Conservation (phyloP, 2,797 vertebrate species). For the Parauchenoglanis ngamensis region DNA sequence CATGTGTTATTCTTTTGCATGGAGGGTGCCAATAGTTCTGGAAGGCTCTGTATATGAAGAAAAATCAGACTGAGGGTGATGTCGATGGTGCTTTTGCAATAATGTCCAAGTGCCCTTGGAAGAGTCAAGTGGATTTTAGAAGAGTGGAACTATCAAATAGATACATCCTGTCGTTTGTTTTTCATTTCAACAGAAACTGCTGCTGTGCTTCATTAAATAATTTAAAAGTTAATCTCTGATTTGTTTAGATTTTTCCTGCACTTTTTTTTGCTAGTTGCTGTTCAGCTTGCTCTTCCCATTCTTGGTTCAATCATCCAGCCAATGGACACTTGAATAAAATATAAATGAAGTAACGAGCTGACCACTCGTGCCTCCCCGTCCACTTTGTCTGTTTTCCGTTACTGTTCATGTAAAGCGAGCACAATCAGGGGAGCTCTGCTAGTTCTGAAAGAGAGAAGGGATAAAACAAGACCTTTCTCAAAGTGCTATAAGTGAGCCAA, state of each 20-base stretch:
- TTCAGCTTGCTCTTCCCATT: constrained; percentile 15
- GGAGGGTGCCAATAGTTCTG: not conserved
- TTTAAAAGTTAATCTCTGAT: not conserved
- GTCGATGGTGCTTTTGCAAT: not conserved
- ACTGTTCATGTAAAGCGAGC: constrained; percentile 2
- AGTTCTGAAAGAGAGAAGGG: not conserved
- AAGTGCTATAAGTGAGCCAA: constrained; percentile 37
- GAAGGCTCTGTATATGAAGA: not conserved
- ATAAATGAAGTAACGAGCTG: constrained; percentile 20
- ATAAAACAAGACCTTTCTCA: constrained; percentile 27
- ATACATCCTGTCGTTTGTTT: not conserved
- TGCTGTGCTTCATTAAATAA: not conserved
- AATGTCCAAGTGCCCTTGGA: not conserved
- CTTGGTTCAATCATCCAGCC: constrained; percentile 9
- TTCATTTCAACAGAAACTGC: not conserved
- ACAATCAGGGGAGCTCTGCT: not conserved
- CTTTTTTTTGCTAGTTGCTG: not conserved
- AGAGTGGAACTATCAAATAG: not conserved
- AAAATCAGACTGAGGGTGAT: not conserved
- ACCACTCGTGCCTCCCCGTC: constrained; percentile 16
- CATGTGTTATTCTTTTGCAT: not conserved
- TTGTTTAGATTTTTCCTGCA: not conserved
- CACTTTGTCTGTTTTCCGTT: constrained; percentile 36
- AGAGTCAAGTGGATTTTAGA: not conserved
- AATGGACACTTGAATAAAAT: constrained; percentile 27